Conservation (phyloP, 2,888 invertebrate species). For the Smittia aterrima region DNA sequence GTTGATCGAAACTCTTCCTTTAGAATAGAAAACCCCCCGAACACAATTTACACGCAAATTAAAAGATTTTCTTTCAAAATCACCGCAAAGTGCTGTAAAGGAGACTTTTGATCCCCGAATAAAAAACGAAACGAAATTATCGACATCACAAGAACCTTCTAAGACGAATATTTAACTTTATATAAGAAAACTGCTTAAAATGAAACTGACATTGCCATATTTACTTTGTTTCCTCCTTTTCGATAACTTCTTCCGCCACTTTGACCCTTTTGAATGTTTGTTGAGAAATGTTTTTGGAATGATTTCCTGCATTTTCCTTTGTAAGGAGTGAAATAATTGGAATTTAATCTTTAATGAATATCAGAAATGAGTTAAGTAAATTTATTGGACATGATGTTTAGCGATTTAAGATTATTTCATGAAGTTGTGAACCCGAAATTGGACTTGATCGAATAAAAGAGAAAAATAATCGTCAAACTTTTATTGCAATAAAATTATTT, state of each 20-base stretch:
- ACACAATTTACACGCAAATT: neutral
- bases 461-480: too few relatives aligned
- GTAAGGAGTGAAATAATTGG: conserved; percentile 26
- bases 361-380: conserved; percentile 10
- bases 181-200: conserved; percentile 18
- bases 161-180: neutral
- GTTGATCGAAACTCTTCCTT: neutral
- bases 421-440: too few relatives aligned
- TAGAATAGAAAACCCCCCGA: conserved; percentile 7
- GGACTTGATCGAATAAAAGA: too few relatives aligned
- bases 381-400: neutral
- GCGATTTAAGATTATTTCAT: neutral
- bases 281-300: neutral
- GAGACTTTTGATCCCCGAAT: neutral
- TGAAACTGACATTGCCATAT: conserved; percentile 41
- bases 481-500: too few relatives aligned
- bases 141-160: conserved; percentile 17
- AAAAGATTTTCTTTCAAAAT: neutral
- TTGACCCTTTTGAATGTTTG: neutral
- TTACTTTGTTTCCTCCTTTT: conserved; percentile 1
- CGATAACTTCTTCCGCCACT: neutral
- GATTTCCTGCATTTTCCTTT: conserved; percentile 18
- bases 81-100: neutral
- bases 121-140: conserved; percentile 14
- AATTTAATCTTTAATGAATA: neutral